phyloP scores from a whole-genome alignment of 2,797 vertebrate species.

The Rhinoraja longicauda region DNA sequence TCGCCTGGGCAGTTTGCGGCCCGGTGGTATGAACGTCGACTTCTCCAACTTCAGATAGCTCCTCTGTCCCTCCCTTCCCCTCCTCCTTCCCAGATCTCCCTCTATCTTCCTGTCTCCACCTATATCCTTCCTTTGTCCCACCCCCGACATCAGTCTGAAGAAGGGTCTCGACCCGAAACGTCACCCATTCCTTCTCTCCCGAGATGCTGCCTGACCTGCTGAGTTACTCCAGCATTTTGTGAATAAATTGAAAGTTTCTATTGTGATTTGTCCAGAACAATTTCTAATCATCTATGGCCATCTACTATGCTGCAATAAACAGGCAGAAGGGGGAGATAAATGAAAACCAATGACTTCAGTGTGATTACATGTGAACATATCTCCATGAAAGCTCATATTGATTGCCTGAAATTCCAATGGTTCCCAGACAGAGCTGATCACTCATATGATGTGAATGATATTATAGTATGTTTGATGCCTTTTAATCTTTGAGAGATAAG shows the following conservation, averaged over 20 bases:
- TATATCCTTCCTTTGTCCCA: no score
- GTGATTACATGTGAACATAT: not conserved
- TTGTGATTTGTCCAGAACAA: not conserved
- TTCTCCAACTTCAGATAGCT: no score
- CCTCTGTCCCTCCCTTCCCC: no score
- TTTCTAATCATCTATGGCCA: not conserved
- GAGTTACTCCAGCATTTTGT: no score
- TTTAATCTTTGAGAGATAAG: not conserved
- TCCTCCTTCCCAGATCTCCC: no score
- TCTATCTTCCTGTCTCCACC: no score
- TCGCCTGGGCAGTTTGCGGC: no score
- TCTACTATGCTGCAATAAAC: not conserved
- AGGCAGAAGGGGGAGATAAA: not conserved
- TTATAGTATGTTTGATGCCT: not conserved
- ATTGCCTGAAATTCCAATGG: slow-evolving; percentile 8
- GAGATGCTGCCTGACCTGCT: no score
- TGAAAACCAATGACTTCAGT: not conserved
- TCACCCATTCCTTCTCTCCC: no score
- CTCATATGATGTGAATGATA: slow-evolving; percentile 28
- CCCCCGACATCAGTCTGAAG: no score
- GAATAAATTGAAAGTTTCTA: not conserved
- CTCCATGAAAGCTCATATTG: not conserved
- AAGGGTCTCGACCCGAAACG: no score
- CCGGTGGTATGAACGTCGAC: no score
- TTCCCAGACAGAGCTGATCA: not conserved